phyloP scores from a whole-genome alignment of 2,113 vertebrate genomes.

The Corydoras sp. region DNA sequence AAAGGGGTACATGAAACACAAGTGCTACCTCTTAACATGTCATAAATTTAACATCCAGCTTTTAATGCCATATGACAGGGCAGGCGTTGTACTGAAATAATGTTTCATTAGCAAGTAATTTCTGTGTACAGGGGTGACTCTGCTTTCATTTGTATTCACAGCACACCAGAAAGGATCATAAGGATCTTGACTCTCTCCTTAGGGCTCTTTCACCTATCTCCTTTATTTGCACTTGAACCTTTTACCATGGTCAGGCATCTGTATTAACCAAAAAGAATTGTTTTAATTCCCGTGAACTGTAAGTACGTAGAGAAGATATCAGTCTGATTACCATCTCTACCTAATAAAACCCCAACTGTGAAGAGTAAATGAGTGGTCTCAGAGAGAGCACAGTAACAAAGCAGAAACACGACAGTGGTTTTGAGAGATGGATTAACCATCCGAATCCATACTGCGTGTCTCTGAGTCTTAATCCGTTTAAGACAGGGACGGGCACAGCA shows the following conservation, averaged over 20 bases:
- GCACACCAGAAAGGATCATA: constrained; percentile 9
- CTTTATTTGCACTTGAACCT: constrained; percentile 19
- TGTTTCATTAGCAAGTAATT: constrained; percentile 16
- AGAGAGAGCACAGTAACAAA: constrained; percentile 13
- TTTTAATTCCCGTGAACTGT: neutral
- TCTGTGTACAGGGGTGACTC: constrained; percentile 16
- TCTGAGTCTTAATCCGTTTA: constrained; percentile 34
- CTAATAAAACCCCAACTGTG: constrained; percentile 24
- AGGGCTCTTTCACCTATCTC: constrained; percentile 3
- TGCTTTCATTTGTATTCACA: constrained; percentile 24
- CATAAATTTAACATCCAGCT: constrained; percentile 37
- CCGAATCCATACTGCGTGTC: constrained; percentile 30
- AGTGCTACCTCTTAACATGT: constrained; percentile 22
- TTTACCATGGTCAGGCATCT: constrained; percentile 10
- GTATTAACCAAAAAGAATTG: constrained; percentile 8
- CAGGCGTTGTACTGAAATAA: constrained; percentile 17
- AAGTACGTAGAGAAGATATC: constrained; percentile 6
- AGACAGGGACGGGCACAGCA: constrained; percentile 42
- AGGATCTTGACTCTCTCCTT: constrained; percentile 10
- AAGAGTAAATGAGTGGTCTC: constrained; percentile 11
- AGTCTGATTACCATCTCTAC: constrained; percentile 11
- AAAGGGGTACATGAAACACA: constrained; percentile 19
- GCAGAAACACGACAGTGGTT: constrained; percentile 8
- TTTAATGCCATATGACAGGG: constrained; percentile 31
- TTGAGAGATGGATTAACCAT: constrained; percentile 36